Evolutionary conservation across 2,888 invertebrate genomes (phyloP).

Genomic region (Pyrochroa serraticornis): DNA sequence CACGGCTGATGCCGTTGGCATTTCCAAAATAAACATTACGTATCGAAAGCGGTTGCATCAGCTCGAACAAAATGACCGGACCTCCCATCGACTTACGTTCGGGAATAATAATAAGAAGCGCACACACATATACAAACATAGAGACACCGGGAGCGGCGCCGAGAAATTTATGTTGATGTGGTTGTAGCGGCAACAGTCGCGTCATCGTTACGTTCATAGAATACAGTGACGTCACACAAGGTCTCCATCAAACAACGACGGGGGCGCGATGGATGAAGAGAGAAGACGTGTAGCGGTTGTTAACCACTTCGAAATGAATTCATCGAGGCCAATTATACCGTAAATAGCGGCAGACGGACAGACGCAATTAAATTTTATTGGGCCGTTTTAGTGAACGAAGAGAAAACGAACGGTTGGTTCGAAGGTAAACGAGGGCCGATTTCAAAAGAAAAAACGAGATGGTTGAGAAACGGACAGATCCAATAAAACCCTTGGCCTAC

Average conservation of each 20-base stretch:
- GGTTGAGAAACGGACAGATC: not conserved
- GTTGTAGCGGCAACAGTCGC: slow-evolving; percentile 16
- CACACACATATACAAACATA: slow-evolving; percentile 3
- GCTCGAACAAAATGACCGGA: too few species aligned
- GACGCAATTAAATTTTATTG: slow-evolving; percentile 11
- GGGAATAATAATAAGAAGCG: too few species aligned
- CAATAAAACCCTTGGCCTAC: not conserved
- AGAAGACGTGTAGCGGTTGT: slow-evolving; percentile 18
- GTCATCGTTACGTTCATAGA: slow-evolving; percentile 42
- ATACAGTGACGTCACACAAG: slow-evolving; percentile 38
- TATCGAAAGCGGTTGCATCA: slow-evolving; percentile 1
- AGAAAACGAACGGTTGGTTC: too few species aligned
- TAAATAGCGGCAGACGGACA: slow-evolving; percentile 1
- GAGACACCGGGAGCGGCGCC: slow-evolving; percentile 14
- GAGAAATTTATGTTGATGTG: slow-evolving; percentile 22
- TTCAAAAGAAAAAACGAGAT: not conserved
- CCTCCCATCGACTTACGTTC: too few species aligned
- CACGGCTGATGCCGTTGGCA: slow-evolving; percentile 3
- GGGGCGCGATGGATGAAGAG: not conserved
- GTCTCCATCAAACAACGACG: slow-evolving; percentile 32
- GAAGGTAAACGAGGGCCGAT: too few species aligned
- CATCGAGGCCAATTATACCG: slow-evolving; percentile 10
- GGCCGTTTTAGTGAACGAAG: not conserved
- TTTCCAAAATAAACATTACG: slow-evolving; percentile 28
- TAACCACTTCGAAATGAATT: slow-evolving; percentile 18